Percentiles rank a stretch among this genome's conserved stretches.
Evolutionary conservation across 2,797 vertebrate genomes (phyloP).

Genomic region (Pangasius macronema): DNA sequence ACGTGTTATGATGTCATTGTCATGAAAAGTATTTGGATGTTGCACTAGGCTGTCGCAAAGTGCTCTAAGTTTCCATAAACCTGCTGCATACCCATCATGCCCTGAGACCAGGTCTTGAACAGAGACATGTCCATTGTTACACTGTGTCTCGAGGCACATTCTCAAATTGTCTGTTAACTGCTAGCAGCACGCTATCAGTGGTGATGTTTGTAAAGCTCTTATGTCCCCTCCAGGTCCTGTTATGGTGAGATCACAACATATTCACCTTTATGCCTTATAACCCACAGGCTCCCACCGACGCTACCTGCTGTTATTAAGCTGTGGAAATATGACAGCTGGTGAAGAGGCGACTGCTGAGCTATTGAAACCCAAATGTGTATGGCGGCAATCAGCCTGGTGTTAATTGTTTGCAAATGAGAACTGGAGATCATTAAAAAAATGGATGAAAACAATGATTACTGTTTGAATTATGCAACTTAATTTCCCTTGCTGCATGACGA

Average conservation of each 20-base stretch:
- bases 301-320: constrained; percentile 68
- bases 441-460: constrained; percentile 45
- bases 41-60: constrained; percentile 73
- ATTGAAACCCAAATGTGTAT: constrained; percentile 61
- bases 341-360: constrained; percentile 63
- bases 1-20: constrained; percentile 56
- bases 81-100: constrained; percentile 75
- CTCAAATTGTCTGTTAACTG: constrained; percentile 71
- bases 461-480: constrained; percentile 50
- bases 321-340: constrained; percentile 65
- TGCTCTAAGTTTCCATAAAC: constrained; percentile 76
- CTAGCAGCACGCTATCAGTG: constrained; percentile 62
- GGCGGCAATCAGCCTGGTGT: constrained; percentile 65
- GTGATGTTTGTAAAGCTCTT: constrained; percentile 69
- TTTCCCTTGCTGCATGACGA: constrained; percentile 49
- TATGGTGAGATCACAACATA: constrained; percentile 54
- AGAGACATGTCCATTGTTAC: constrained; percentile 60
- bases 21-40: constrained; percentile 45
- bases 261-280: constrained; percentile 54
- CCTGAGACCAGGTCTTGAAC: constrained; percentile 65
- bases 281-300: constrained; percentile 62
- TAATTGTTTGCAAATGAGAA: constrained; percentile 65
- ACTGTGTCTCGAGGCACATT: constrained; percentile 69
- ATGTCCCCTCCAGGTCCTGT: constrained; percentile 72
- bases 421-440: constrained; percentile 52